phyloP scores from a whole-genome alignment of 1,140 invertebrate species.

The Eupeodes corollae region DNA sequence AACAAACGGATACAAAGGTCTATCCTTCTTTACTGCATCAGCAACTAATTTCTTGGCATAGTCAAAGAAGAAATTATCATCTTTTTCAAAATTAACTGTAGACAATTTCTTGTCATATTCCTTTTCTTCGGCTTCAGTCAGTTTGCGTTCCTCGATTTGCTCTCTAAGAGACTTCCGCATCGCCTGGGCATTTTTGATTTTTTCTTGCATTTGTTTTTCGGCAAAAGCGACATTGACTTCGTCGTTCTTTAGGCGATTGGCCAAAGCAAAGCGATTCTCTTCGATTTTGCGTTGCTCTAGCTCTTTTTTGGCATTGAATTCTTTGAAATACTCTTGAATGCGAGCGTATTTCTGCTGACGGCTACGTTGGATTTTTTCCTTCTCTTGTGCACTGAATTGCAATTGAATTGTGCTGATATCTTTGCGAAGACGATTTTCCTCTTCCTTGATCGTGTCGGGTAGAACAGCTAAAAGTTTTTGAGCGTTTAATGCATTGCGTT shows the following conservation, averaged over 20 bases:
- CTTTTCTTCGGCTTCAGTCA: not conserved
- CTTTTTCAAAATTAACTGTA: slow-evolving; percentile 2
- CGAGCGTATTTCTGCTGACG: slow-evolving; percentile 14
- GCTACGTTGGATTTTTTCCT: slow-evolving; percentile 6
- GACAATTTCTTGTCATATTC: not conserved
- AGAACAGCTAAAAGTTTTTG: slow-evolving; percentile 11
- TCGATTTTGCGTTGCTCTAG: slow-evolving; percentile 6
- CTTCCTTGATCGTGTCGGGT: not conserved
- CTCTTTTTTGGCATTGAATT: slow-evolving; percentile 14
- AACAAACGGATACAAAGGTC: slow-evolving; percentile 21
- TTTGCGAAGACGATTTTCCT: slow-evolving; percentile 5
- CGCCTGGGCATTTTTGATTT: not conserved
- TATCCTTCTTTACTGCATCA: slow-evolving; percentile 19
- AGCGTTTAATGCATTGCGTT: slow-evolving; percentile 9
- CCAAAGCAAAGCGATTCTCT: slow-evolving; percentile 11
- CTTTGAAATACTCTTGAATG: slow-evolving; percentile 13
- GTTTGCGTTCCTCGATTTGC: slow-evolving; percentile 4
- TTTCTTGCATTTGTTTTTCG: slow-evolving; percentile 3
- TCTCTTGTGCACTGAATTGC: slow-evolving; percentile 24
- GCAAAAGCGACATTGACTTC: slow-evolving; percentile 6
- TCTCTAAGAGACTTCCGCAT: slow-evolving; percentile 1
- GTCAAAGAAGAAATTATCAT: slow-evolving; percentile 26
- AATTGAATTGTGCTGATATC: slow-evolving; percentile 20
- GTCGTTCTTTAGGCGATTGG: slow-evolving; percentile 8
- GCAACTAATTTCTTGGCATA: slow-evolving; percentile 28